Evolutionary conservation across 1,140 invertebrate genomes (phyloP).

Genomic region (Steinernema khuongi): DNA sequence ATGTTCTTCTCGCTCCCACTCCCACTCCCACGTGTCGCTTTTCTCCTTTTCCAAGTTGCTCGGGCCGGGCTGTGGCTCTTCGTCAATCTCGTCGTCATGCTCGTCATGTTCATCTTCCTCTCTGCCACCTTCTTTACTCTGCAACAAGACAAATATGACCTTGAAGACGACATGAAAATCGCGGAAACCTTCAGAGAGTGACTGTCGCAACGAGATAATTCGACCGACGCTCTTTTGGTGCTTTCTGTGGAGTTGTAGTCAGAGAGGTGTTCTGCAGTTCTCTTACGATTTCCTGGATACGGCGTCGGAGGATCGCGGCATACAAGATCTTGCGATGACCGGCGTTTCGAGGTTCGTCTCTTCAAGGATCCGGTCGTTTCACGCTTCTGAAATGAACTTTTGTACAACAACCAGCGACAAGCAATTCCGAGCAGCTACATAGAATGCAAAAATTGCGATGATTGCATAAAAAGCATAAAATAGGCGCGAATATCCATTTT

Average conservation of each 20-base stretch:
- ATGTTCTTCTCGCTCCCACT: background rate
- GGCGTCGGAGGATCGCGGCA: background rate
- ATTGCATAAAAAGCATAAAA: no score
- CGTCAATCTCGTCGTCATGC: background rate
- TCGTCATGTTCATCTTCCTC: background rate
- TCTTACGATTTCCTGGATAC: background rate
- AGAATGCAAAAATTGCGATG: no score
- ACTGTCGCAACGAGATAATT: background rate
- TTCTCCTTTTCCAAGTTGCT: no score
- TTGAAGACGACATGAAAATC: background rate
- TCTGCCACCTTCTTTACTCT: background rate
- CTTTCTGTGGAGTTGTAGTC: background rate
- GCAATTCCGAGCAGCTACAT: no score
- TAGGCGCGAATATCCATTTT: no score
- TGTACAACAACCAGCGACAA: background rate
- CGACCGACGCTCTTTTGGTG: background rate
- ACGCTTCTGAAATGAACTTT: background rate
- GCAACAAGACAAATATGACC: background rate
- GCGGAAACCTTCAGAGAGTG: background rate
- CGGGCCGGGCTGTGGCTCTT: background rate
- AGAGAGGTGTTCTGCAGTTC: background rate
- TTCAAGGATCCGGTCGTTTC: background rate
- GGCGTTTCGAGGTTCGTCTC: background rate
- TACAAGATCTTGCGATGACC: background rate
- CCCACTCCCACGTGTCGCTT: constrained; percentile 19